A percentile compares a stretch with the other conserved stretches of the same genome.
Evolutionary conservation across 2,113 vertebrate genomes (phyloP).

Genomic region (Tupaia chinensis): DNA sequence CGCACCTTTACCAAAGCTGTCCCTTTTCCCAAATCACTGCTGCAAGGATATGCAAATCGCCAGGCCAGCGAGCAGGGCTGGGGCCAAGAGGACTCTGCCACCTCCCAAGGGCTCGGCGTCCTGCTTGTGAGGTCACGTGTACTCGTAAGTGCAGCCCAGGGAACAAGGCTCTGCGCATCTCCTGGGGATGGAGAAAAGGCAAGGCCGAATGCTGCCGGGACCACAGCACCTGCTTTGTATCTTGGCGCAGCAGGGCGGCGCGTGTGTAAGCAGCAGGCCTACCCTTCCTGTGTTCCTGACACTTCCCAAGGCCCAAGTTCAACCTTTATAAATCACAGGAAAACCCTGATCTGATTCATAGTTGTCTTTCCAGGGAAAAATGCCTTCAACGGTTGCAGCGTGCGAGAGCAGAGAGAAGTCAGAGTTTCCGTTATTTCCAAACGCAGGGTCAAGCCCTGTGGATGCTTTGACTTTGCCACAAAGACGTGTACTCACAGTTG

Average conservation of each 20-base stretch:
- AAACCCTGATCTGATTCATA: constrained; percentile 61
- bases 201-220: constrained; percentile 8
- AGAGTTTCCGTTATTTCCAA: constrained; percentile 26
- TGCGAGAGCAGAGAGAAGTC: constrained; percentile 55
- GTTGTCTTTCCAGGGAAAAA: constrained; percentile 36
- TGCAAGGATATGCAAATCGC: not conserved
- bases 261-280: not conserved
- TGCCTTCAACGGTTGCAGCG: constrained; percentile 49
- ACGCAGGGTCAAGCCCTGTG: not conserved
- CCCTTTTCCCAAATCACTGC: not conserved
- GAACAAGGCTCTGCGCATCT: not conserved
- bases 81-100: not conserved
- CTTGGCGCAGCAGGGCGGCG: rapidly evolving
- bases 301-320: constrained; percentile 53
- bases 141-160: not conserved
- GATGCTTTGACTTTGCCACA: not conserved
- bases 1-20: rapidly evolving
- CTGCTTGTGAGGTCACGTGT: not conserved
- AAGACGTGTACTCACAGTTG: not conserved
- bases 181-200: not conserved
- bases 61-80: not conserved
- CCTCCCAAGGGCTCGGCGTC: not conserved
- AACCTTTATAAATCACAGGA: constrained; percentile 65
- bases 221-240: not conserved
- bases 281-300: constrained; percentile 46